Evolutionary conservation across 1,140 invertebrate species (phyloP).

Genomic region (Maconellicoccus hirsutus): DNA sequence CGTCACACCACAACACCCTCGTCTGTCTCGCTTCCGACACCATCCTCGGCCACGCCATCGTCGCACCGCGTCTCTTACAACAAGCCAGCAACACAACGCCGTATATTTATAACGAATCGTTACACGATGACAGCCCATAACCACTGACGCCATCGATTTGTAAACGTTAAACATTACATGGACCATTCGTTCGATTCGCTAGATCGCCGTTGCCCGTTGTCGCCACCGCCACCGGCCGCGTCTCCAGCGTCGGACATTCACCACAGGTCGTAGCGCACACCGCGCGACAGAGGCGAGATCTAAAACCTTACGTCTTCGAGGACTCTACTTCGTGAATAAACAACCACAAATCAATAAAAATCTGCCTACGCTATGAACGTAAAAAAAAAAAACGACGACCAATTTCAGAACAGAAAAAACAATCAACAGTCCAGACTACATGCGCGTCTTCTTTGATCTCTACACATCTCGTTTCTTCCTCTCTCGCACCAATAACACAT

Average conservation of each 20-base stretch:
- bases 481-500: not conserved
- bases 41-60: too few relatives aligned
- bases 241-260: not conserved
- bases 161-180: not conserved
- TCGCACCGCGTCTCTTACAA: too few relatives aligned
- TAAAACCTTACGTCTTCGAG: not conserved
- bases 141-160: constrained; percentile 2
- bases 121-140: not conserved
- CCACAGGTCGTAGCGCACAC: too few relatives aligned
- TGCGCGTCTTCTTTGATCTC: not conserved
- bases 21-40: too few relatives aligned
- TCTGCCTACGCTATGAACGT: not conserved
- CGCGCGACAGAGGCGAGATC: too few relatives aligned
- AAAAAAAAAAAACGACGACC: too few relatives aligned
- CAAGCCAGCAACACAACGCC: too few relatives aligned
- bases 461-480: not conserved
- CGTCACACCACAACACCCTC: too few relatives aligned
- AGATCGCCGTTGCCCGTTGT: not conserved
- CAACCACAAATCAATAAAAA: constrained; percentile 7
- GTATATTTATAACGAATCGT: not conserved
- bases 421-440: too few relatives aligned
- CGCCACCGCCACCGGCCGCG: not conserved
- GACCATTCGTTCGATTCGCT: not conserved
- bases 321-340: not conserved
- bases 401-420: not conserved